Evolutionary conservation across 2,888 invertebrate species (phyloP), one percentile per base, ranked within the genome.

Genomic region (Acronicta leporina): DNA sequence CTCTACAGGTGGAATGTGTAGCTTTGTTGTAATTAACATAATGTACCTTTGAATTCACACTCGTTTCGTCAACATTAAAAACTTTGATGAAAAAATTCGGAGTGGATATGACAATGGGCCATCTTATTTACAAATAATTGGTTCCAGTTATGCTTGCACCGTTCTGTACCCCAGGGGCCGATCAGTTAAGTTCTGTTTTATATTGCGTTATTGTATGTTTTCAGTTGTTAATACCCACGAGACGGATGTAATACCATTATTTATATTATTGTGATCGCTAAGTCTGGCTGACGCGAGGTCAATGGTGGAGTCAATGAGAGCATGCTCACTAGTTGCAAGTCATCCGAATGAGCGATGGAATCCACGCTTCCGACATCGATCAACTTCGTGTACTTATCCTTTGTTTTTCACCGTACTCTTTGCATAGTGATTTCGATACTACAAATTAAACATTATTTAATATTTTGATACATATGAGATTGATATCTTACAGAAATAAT

Each of bases 221-320:
- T 85, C 75, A 73, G 73, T 82, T 75, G 75, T 80, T 77, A 84
- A 87, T 87, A 75, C 88, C 85, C 87, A 79, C 77, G 89, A 89
- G 91, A 91, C 86, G 87, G 87, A 87, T 87, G 88, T 87, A 81
- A 85, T 81, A 86, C 85, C 85, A 87, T 91, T 90, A 92, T 91
- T 91, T 90, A 87, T 89, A 88, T 89, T 91, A 88, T 91, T 89
- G 88, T 87, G 90, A 91, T 90, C 86, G 74, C 81, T 84, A 80
- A 81, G 77, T 82, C 79, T 80, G 83, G 81, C 77, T 86, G 87
- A 84, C 84, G 85, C 83, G 88, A 86, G 93, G 93, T 92, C 92
- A 92, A 90, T 89, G 81, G 88, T 81, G 92, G 87, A 92, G 93
- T 94, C 92, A 92, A 92, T 92, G 91, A 93, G 92, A 92, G 86